A percentile compares a stretch with the other conserved stretches of the same genome.
phyloP scores from a whole-genome alignment of 2,888 invertebrate species.

The Habrosyne pyritoides region DNA sequence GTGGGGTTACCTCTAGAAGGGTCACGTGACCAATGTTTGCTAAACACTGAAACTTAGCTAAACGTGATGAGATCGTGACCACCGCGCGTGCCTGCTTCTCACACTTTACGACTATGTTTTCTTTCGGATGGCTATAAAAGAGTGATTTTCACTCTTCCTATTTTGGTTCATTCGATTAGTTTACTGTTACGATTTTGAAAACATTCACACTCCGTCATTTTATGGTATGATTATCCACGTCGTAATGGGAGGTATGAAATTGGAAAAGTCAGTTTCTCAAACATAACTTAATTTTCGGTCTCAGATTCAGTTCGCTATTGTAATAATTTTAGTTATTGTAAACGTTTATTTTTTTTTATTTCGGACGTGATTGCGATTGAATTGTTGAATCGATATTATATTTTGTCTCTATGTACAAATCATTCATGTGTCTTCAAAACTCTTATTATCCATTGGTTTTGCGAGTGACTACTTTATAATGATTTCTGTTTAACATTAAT shows the following conservation, averaged over 20 bases:
- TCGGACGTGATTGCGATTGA: too few relatives aligned
- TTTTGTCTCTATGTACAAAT: too few relatives aligned
- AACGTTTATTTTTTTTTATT: too few relatives aligned
- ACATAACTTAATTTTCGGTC: background rate
- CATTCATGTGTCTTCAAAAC: too few relatives aligned
- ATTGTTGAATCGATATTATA: too few relatives aligned
- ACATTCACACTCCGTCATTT: background rate
- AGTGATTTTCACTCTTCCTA: conserved; percentile 34
- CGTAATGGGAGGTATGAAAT: background rate
- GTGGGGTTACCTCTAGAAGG: conserved; percentile 29
- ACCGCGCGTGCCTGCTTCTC: conserved; percentile 41
- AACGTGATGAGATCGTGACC: conserved; percentile 43
- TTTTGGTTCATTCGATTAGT: conserved; percentile 23
- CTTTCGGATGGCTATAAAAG: conserved; percentile 40
- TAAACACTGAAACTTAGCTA: conserved; percentile 36
- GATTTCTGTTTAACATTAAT: background rate
- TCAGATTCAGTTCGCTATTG: too few relatives aligned
- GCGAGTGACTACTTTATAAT: too few relatives aligned
- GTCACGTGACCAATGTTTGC: conserved; percentile 50
- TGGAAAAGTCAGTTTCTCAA: background rate
- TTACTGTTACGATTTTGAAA: conserved; percentile 5
- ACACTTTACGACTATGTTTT: conserved; percentile 50
- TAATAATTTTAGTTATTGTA: too few relatives aligned
- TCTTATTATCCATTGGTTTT: too few relatives aligned
- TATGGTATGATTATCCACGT: background rate